Evolutionary conservation across 1,140 invertebrate genomes (phyloP).

Genomic region (Lasioglossum albipes): DNA sequence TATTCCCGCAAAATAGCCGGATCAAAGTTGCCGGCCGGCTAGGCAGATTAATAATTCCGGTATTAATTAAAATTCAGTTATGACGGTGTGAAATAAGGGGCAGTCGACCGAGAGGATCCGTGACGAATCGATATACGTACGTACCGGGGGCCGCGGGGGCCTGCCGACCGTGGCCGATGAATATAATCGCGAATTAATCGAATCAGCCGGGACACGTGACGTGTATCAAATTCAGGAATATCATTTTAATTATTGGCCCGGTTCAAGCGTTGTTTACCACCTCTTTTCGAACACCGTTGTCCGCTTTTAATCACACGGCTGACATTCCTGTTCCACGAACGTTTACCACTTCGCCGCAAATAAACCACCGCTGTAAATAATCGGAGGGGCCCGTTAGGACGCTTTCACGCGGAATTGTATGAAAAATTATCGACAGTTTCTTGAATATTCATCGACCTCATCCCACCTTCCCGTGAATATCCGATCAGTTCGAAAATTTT

Average conservation of each 20-base stretch:
- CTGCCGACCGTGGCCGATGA: not conserved
- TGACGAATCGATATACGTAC: constrained; percentile 36
- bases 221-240: constrained; percentile 32
- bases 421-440: constrained; percentile 31
- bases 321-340: not conserved
- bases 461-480: too few species aligned
- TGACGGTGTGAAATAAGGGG: constrained; percentile 29
- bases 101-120: constrained; percentile 34
- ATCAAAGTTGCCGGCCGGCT: constrained; percentile 32
- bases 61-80: constrained; percentile 48
- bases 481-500: not conserved
- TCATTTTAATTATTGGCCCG: constrained; percentile 14
- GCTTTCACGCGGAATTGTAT: constrained; percentile 11
- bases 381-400: not conserved
- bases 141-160: not conserved
- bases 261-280: not conserved
- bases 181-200: constrained; percentile 47
- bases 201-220: constrained; percentile 33
- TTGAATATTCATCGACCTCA: constrained; percentile 32
- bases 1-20: constrained; percentile 38
- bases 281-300: too few species aligned
- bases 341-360: not conserved
- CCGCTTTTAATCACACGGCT: too few species aligned
- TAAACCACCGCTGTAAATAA: constrained; percentile 31
- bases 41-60: constrained; percentile 46